phyloP scores from a whole-genome alignment of 2,113 vertebrate species.

The Clarias gariepinus region DNA sequence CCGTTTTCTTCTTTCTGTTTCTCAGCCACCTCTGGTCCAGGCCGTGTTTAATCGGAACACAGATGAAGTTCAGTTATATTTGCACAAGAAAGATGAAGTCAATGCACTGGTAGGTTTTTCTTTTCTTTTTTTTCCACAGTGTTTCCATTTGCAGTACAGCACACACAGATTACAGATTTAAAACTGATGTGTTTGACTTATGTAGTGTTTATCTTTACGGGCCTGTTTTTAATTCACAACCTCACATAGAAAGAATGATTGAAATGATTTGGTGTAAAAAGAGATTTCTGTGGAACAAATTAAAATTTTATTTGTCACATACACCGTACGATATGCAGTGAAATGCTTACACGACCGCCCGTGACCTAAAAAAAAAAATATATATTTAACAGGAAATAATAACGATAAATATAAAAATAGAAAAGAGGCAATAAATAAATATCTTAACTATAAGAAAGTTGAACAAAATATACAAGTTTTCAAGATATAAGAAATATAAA shows the following conservation, averaged over 20 bases:
- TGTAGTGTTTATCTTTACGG: neutral
- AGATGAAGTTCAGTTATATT: constrained; percentile 90
- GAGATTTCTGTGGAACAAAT: no score
- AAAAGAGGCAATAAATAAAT: no score
- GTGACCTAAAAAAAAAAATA: no score
- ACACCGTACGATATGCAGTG: no score
- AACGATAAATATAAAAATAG: no score
- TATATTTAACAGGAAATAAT: no score
- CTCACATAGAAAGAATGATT: neutral
- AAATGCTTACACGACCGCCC: no score
- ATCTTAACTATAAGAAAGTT: no score
- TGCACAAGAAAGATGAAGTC: constrained; percentile 92
- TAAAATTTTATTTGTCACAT: no score
- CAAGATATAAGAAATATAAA: no score
- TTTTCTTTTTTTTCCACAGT: neutral
- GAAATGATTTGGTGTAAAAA: neutral
- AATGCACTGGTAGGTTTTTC: constrained; percentile 83
- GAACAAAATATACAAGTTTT: no score
- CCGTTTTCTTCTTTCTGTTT: neutral
- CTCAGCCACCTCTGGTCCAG: constrained; percentile 93
- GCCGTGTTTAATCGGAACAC: constrained; percentile 92
- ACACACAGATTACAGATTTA: neutral
- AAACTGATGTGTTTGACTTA: neutral
- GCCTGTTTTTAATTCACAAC: neutral
- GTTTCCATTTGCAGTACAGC: neutral